Percentiles rank a stretch among this genome's conserved stretches.
Conservation (phyloP, 2,113 vertebrate genomes). For the Bujurquina vittata region DNA sequence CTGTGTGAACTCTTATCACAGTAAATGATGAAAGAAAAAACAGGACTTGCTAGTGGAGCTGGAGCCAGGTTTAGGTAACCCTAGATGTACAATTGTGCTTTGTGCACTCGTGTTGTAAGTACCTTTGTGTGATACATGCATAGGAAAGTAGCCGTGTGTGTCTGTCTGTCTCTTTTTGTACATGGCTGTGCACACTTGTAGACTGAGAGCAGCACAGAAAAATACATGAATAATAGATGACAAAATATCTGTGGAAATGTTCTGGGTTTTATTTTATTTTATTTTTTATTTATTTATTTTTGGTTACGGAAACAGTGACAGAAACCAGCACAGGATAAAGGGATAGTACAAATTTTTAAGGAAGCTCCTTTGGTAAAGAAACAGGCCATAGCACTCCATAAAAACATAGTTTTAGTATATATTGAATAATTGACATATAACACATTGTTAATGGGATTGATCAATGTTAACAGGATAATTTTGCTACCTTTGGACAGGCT, state of each 20-base stretch:
- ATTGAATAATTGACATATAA: neutral
- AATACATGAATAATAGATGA: constrained; percentile 67
- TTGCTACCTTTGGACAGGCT: neutral
- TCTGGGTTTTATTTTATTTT: constrained; percentile 23
- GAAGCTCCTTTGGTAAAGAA: neutral
- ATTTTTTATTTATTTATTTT: constrained; percentile 14
- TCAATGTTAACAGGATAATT: neutral
- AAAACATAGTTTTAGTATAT: neutral
- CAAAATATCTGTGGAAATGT: constrained; percentile 43
- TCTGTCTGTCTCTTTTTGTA: constrained; percentile 52
- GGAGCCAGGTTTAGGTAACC: constrained; percentile 36
- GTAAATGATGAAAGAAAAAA: constrained; percentile 34
- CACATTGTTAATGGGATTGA: neutral
- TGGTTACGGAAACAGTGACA: constrained; percentile 9
- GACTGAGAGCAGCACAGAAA: constrained; percentile 48
- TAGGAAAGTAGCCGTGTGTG: constrained; percentile 42
- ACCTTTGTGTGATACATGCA: constrained; percentile 62
- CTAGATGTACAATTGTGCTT: constrained; percentile 23
- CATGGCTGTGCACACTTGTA: constrained; percentile 48
- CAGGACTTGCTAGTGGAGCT: constrained; percentile 24
- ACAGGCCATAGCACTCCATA: neutral
- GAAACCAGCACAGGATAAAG: neutral
- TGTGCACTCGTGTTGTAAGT: constrained; percentile 58
- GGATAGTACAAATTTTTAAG: neutral
- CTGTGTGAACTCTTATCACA: constrained; percentile 65